A percentile compares a stretch with the other conserved stretches of the same genome.
Evolutionary conservation across 1,140 invertebrate species (phyloP).

Genomic region (Danaus melanippus): DNA sequence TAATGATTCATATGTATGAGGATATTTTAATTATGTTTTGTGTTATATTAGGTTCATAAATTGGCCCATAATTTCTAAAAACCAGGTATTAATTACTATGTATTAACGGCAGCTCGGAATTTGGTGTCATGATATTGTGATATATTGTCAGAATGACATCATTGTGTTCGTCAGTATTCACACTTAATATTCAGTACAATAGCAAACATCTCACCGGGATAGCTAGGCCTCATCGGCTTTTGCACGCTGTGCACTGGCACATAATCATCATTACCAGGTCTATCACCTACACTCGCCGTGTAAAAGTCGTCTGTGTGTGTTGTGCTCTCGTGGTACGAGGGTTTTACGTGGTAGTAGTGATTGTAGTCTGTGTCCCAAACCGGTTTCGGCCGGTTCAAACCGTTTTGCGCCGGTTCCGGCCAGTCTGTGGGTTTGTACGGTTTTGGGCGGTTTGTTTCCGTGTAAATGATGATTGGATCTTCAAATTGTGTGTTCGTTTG

Average conservation of each 20-base stretch:
- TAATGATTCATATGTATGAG: too few species aligned
- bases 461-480: conserved; percentile 70
- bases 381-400: conserved; percentile 42
- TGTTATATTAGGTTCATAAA: too few species aligned
- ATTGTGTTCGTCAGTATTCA: too few species aligned
- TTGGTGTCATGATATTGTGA: too few species aligned
- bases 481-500: conserved; percentile 65
- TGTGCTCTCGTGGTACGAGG: conserved; percentile 66
- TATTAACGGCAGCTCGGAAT: too few species aligned
- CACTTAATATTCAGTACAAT: conserved; percentile 3
- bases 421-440: conserved; percentile 46
- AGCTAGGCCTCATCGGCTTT: conserved; percentile 57
- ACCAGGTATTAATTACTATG: too few species aligned
- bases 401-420: conserved; percentile 36
- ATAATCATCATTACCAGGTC: conserved; percentile 60
- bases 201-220: conserved; percentile 58
- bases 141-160: too few species aligned
- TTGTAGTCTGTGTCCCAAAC: conserved; percentile 44
- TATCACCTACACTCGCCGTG: conserved; percentile 35
- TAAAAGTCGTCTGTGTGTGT: conserved; percentile 49
- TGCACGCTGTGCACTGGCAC: conserved; percentile 46
- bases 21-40: too few species aligned
- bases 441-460: conserved; percentile 51
- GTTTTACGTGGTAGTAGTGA: conserved; percentile 66
- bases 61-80: too few species aligned